These are phyloP conservation scores for Adelognathus sp. DNA, from an alignment of 2,888 invertebrate species.

Conservation along the genomic window DNA sequence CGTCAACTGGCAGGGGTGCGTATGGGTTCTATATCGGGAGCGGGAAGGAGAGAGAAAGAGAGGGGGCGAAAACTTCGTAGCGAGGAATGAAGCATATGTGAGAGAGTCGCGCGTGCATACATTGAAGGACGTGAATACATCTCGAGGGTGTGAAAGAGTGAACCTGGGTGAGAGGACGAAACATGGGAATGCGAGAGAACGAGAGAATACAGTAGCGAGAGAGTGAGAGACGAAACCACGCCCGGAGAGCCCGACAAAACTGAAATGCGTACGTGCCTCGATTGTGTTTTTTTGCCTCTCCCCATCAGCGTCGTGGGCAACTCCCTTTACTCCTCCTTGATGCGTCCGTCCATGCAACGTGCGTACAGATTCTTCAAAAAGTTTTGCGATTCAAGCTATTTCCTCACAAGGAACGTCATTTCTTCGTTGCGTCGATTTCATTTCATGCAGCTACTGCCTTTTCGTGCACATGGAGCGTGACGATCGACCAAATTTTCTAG, in stretches of 20 bases:
- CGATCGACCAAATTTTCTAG: background rate
- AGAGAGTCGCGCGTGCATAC: slow-evolving; percentile 56
- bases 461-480: background rate
- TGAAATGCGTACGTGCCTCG: slow-evolving; percentile 72
- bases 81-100: slow-evolving; percentile 29
- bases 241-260: slow-evolving; percentile 67
- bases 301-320: slow-evolving; percentile 23
- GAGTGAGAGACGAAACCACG: slow-evolving; percentile 36
- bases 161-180: too few species aligned
- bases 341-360: slow-evolving; percentile 24
- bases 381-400: background rate
- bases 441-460: background rate
- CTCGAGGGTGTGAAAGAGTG: slow-evolving; percentile 74
- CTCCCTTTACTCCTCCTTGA: slow-evolving; percentile 1
- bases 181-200: slow-evolving; percentile 61
- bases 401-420: background rate
- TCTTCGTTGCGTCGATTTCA: background rate
- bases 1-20: slow-evolving; percentile 34
- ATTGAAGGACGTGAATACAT: slow-evolving; percentile 66
- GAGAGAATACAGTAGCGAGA: slow-evolving; percentile 44
- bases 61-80: slow-evolving; percentile 25
- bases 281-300: slow-evolving; percentile 68
- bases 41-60: slow-evolving; percentile 21
- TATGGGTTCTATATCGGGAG: slow-evolving; percentile 35
- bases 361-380: slow-evolving; percentile 38